Base-by-base conservation (phyloP, 2,797 vertebrate genomes). In the Thaleichthys pacificus region DNA sequence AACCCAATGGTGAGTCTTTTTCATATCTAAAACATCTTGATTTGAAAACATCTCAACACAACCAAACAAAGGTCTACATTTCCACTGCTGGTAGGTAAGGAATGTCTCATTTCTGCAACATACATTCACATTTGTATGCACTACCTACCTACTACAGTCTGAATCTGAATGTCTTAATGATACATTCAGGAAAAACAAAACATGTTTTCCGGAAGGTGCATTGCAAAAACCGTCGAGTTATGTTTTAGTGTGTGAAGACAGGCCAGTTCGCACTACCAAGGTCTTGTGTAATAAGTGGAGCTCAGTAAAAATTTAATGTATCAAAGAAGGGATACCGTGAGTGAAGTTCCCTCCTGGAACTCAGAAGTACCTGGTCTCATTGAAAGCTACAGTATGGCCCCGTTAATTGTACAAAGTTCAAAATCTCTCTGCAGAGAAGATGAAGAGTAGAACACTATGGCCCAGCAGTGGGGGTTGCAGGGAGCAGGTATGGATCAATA, bases 401-500 rank as follows among this genome's bases (percentile, higher is more conserved):
- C 82, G 74, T 85, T 91, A 91, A 92, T 91, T 90, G 89, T 84
- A 77, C 57, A 57, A 84, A 77, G 76, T 85, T 82, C 77, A 84
- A 78, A 62, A 82, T 85, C 86, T 79, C 80, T 73, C 15, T 2
- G 80, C n/a, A 84, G 75, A 81, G 78, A 78, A 71, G 62, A 74
- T 76, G 70, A 70, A 80, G 71, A 73, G 71, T 62, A 75, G 77
- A 79, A 79, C 72, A 47, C 35, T 75, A 74, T 81, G 68, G 54
- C 74, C 75, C 77, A 74, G 72, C 76, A 77, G 73, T 83, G 79
- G 80, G 80, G 73, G 79, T 68, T 57, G 21, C 26, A 72, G 61
- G 78, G 80, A 81, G 85, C 79, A 76, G 80, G 64, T 75, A 73
- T 42, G 61, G 81, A 91, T 92, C 88, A 74, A 90, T 89, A 79